Conservation (phyloP, 2,797 vertebrate genomes). For the Peromyscus nudipes region DNA sequence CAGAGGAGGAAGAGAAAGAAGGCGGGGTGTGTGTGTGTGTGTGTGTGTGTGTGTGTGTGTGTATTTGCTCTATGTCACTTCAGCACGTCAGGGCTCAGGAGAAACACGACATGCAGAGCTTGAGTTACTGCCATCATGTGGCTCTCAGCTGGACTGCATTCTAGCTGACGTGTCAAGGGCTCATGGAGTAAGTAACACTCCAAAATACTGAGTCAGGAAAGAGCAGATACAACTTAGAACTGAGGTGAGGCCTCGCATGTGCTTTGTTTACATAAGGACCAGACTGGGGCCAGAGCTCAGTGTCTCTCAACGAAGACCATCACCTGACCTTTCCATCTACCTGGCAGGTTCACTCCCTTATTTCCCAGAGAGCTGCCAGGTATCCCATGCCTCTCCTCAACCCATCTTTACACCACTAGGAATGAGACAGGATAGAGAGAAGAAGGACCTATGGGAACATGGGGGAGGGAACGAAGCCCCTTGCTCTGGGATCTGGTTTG, state of each 20-base stretch:
- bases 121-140: not conserved
- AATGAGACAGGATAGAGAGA: not conserved
- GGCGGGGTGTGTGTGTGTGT: too few species aligned
- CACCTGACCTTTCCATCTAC: not conserved
- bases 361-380: not conserved
- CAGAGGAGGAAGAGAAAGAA: not conserved
- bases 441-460: not conserved
- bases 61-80: not conserved
- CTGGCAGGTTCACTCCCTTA: not conserved
- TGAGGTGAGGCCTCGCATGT: fast-evolving
- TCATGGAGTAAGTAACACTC: too few species aligned
- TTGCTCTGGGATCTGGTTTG: not conserved
- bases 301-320: not conserved
- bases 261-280: not conserved
- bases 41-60: too few species aligned
- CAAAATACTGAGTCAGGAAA: not conserved
- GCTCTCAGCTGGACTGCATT: not conserved
- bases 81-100: not conserved
- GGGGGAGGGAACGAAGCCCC: not conserved
- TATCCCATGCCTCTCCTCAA: not conserved
- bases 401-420: not conserved
- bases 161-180: not conserved
- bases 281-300: not conserved
- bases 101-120: not conserved
- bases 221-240: not conserved